Conservation (phyloP, 2,113 vertebrate species). For the Bettongia penicillata region DNA sequence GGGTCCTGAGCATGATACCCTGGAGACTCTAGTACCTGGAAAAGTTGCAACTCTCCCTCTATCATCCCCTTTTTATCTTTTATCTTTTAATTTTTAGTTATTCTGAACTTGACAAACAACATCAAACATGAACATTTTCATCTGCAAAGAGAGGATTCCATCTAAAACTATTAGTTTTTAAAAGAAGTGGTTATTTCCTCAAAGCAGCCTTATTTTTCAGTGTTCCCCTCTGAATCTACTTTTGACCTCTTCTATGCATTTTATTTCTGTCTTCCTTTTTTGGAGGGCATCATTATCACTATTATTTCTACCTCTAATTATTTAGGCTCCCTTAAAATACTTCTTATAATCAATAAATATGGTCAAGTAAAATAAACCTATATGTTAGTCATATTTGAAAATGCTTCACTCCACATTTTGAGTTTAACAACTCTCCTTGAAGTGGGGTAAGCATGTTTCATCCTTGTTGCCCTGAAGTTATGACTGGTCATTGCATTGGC, state of each 20-base stretch:
- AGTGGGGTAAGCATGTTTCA: too few relatives aligned
- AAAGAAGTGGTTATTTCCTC: background rate
- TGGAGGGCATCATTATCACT: background rate
- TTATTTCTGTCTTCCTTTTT: background rate
- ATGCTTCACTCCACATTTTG: too few relatives aligned
- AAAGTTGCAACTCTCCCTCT: background rate
- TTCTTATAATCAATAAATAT: too few relatives aligned
- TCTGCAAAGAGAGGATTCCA: background rate
- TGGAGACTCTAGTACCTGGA: background rate
- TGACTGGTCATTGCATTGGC: too few relatives aligned
- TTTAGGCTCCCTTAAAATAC: too few relatives aligned
- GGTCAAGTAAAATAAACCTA: too few relatives aligned
- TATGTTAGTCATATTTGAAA: too few relatives aligned
- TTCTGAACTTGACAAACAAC: background rate
- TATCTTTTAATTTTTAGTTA: background rate
- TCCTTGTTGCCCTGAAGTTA: too few relatives aligned
- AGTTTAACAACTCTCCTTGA: too few relatives aligned
- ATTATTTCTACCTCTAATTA: background rate
- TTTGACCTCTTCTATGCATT: background rate
- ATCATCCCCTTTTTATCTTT: background rate
- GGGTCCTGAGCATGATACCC: background rate
- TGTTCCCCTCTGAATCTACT: background rate
- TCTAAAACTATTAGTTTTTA: background rate
- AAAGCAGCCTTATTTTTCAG: background rate
- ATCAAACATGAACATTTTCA: background rate